These are phyloP conservation scores for Peromyscus californicus DNA, from an alignment of 2,113 vertebrate species.

Conservation along the genomic window DNA sequence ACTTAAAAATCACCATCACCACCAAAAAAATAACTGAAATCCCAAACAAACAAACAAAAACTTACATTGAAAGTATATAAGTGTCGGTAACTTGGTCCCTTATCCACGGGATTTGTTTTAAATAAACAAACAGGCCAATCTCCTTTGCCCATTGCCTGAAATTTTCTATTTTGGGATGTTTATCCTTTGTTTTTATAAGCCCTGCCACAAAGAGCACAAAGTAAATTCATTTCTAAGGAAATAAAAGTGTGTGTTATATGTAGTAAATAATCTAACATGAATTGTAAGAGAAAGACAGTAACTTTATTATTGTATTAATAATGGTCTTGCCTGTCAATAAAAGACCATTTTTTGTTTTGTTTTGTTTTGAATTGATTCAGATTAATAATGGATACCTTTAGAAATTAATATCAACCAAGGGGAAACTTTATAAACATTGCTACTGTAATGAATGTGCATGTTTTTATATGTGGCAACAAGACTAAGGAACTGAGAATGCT, in stretches of 20 bases:
- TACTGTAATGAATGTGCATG: neutral
- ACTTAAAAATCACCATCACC: neutral
- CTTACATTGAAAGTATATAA: neutral
- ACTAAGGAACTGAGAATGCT: neutral
- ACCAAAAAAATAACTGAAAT: neutral
- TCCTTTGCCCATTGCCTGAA: conserved; percentile 38
- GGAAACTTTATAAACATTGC: conserved; percentile 18
- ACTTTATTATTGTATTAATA: neutral
- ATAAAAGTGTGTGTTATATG: neutral
- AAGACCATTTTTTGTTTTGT: neutral
- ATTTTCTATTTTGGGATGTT: conserved; percentile 6
- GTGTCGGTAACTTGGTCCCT: neutral
- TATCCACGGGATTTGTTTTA: neutral
- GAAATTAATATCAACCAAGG: conserved; percentile 52
- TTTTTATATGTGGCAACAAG: neutral
- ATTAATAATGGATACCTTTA: conserved; percentile 60
- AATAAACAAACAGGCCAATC: neutral
- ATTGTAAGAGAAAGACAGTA: conserved; percentile 12
- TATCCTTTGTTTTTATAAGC: neutral
- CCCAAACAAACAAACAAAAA: neutral
- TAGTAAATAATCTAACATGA: conserved; percentile 41
- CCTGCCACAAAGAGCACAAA: neutral
- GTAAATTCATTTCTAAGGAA: conserved; percentile 9
- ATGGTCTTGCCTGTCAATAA: neutral
- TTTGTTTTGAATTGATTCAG: neutral